A percentile compares a stretch with the other conserved stretches of the same genome.
phyloP scores from a whole-genome alignment of 2,113 vertebrate genomes.

The Hoplias malabaricus region DNA sequence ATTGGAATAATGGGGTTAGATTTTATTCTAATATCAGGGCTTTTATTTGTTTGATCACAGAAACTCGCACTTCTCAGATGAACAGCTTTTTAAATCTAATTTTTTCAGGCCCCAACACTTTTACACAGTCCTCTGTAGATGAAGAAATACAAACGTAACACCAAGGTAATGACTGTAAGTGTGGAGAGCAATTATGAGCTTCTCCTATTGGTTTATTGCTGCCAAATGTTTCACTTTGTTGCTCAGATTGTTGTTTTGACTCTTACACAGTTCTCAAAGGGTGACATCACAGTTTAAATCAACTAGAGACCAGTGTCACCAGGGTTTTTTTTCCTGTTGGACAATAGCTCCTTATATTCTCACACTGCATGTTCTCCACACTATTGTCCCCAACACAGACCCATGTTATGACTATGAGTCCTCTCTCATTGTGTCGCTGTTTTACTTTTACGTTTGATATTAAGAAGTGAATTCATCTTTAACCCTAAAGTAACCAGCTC shows the following conservation, averaged over 20 bases:
- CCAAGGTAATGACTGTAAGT: too few relatives aligned
- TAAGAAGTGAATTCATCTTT: too few relatives aligned
- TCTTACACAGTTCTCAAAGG: not conserved
- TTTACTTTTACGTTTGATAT: not conserved
- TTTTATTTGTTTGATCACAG: too few relatives aligned
- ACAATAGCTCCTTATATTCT: constrained; percentile 18
- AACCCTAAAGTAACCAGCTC: too few relatives aligned
- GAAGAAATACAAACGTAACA: too few relatives aligned
- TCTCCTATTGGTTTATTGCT: not conserved
- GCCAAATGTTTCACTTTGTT: not conserved
- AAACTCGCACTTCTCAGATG: too few relatives aligned
- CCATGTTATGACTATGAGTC: not conserved
- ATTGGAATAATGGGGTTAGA: too few relatives aligned
- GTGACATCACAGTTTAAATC: constrained; percentile 1
- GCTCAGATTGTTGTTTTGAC: too few relatives aligned
- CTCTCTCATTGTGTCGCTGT: not conserved
- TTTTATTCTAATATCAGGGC: too few relatives aligned
- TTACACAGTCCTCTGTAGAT: too few relatives aligned
- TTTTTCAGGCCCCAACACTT: too few relatives aligned
- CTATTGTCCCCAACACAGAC: constrained; percentile 9
- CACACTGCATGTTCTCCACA: constrained; percentile 4
- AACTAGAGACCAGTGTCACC: not conserved
- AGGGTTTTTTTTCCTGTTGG: not conserved
- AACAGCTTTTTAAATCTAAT: too few relatives aligned
- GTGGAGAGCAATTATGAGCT: not conserved